A percentile compares a stretch with the other conserved stretches of the same genome.
phyloP scores from a whole-genome alignment of 2,797 vertebrate species.

The Coracias cyanogaster region DNA sequence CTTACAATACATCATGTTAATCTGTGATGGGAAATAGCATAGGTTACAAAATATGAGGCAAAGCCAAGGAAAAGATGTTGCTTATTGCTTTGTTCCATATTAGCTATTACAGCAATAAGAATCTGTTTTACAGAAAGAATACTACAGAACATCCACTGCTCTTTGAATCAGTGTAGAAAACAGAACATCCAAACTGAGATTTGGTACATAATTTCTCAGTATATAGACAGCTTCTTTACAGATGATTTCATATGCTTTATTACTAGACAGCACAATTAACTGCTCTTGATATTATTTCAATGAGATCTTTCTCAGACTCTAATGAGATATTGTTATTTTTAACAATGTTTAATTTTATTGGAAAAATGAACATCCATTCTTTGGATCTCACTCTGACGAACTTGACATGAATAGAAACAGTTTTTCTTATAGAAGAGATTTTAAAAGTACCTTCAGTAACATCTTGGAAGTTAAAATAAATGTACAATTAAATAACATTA shows the following conservation, averaged over 20 bases:
- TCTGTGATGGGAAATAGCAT: not conserved
- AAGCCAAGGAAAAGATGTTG: not conserved
- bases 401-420: not conserved
- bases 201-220: not conserved
- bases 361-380: not conserved
- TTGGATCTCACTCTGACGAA: not conserved
- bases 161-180: not conserved
- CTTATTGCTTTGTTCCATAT: not conserved
- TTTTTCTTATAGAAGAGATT: not conserved
- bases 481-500: not conserved
- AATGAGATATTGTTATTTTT: not conserved
- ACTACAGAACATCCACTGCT: not conserved
- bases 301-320: not conserved
- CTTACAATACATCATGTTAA: not conserved
- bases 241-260: not conserved
- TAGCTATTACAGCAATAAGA: not conserved
- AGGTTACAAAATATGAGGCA: not conserved
- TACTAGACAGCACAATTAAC: not conserved
- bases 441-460: not conserved
- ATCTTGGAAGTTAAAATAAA: not conserved
- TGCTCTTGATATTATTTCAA: not conserved
- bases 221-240: not conserved
- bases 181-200: not conserved
- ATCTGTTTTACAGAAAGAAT: not conserved
- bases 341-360: not conserved